Percentiles rank a stretch among this genome's conserved stretches.
These are phyloP conservation scores for Diabrotica undecimpunctata DNA, from an alignment of 1,140 invertebrate genomes.

Conservation along the genomic window DNA sequence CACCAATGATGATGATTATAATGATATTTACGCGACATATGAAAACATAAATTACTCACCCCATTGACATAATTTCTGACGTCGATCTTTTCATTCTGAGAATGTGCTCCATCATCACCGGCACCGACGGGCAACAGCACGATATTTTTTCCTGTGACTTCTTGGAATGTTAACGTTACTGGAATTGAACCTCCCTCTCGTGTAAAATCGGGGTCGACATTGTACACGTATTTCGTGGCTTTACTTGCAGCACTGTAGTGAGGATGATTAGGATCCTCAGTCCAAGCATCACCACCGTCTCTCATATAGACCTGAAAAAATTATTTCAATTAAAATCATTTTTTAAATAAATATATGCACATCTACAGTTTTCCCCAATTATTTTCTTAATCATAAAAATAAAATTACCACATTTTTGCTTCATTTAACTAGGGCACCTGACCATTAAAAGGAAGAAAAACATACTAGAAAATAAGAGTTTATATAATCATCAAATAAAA, in stretches of 20 bases:
- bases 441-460: too few species aligned
- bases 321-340: too few species aligned
- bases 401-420: too few species aligned
- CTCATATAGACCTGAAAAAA: conserved; percentile 48
- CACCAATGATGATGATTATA: too few species aligned
- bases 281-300: conserved; percentile 86
- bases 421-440: too few species aligned
- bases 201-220: conserved; percentile 89
- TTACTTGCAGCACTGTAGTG: conserved; percentile 85
- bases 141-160: conserved; percentile 89
- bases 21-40: too few species aligned
- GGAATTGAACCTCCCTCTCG: conserved; percentile 88
- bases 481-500: too few species aligned
- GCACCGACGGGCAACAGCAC: conserved; percentile 87
- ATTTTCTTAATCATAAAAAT: too few species aligned
- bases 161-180: conserved; percentile 86
- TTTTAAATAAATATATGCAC: too few species aligned
- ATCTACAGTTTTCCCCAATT: too few species aligned
- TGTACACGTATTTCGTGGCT: conserved; percentile 87
- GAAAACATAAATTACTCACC: conserved; percentile 56
- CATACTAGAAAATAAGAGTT: too few species aligned
- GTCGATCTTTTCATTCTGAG: conserved; percentile 97
- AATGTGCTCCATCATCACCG: conserved; percentile 95
- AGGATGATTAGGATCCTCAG: conserved; percentile 85
- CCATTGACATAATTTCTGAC: conserved; percentile 90